phyloP scores from a whole-genome alignment of 2,888 invertebrate genomes.

The Limnephilus auricula region DNA sequence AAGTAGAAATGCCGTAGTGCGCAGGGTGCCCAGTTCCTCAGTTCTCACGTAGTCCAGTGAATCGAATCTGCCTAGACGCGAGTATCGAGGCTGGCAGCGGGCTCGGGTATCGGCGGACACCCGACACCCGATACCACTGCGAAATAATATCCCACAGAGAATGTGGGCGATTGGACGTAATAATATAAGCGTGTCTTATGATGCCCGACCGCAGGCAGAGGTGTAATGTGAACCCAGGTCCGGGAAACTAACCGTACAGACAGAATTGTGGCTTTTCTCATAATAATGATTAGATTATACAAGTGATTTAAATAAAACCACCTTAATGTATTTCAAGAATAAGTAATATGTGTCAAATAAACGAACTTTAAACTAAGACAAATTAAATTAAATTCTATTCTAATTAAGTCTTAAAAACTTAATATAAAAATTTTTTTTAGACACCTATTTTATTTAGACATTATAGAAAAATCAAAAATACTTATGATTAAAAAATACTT shows the following conservation, averaged over 20 bases:
- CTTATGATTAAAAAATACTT: no score
- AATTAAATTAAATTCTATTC: no score
- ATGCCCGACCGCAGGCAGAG: constrained; percentile 18
- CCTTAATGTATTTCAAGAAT: not conserved
- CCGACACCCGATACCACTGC: constrained; percentile 20
- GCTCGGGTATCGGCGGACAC: constrained; percentile 23
- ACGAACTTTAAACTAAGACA: not conserved
- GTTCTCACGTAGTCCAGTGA: not conserved
- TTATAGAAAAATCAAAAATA: no score
- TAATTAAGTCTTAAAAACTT: no score
- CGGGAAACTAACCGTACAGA: not conserved
- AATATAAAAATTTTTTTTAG: no score
- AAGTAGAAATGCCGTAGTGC: not conserved
- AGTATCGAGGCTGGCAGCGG: not conserved
- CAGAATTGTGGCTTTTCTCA: not conserved
- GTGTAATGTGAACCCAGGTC: constrained; percentile 2
- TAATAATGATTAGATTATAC: not conserved
- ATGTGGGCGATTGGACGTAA: constrained; percentile 35
- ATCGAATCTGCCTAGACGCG: not conserved
- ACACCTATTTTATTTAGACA: no score
- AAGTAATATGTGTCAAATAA: not conserved
- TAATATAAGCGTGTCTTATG: constrained; percentile 34
- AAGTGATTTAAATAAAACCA: not conserved
- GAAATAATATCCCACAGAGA: not conserved
- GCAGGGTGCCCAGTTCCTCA: not conserved